Evolutionary conservation across 2,888 invertebrate genomes (phyloP), one percentile per base, ranked within the genome.

Genomic region (Abscondita cerata): DNA sequence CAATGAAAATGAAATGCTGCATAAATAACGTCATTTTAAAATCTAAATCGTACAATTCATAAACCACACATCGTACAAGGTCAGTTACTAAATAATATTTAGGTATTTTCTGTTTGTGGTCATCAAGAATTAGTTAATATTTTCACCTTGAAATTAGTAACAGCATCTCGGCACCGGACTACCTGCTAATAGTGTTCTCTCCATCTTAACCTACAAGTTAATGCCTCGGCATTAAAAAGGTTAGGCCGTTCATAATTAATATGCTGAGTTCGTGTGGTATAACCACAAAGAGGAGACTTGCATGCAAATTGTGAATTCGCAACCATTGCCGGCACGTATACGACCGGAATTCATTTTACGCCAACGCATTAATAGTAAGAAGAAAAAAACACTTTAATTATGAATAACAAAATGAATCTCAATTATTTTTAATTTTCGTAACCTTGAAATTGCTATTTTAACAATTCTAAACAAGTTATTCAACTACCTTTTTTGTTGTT

Each of bases 251-350:
- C 6, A n/a, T 68, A 70, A 71, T 71, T 70, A 70, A 70, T 71
- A 69, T 71, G 68, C 70, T 67, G 66, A 59, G 66, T 69, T 68
- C 67, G 57, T 56, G 63, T 59, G 62, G 46, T 38, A 57, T 59
- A 62, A 65, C 62, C 59, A 58, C 60, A 46, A 51, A 56, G 63
- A 18, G 19, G 18, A 18, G 44, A 18, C 44, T 44, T 44, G 44
- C 16, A 44, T 44, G 18, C 44, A 44, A 44, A 44, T 18, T 44
- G 18, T 44, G 9, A 11, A 44, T 44, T 44, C 19, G 19, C 44
- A 44, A 44, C n/a, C 19, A 44, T 44, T 44, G 18, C 6, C 19
- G 11, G 65, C 62, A 68, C 63, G 66, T 66, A 67, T 67, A 62
- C 67, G 65, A 61, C 58, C 52, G 65, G 63, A 65, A 65, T 64